A percentile compares a stretch with the other conserved stretches of the same genome.
phyloP scores from a whole-genome alignment of 2,113 vertebrate species.

The Mystacornis crossleyi region DNA sequence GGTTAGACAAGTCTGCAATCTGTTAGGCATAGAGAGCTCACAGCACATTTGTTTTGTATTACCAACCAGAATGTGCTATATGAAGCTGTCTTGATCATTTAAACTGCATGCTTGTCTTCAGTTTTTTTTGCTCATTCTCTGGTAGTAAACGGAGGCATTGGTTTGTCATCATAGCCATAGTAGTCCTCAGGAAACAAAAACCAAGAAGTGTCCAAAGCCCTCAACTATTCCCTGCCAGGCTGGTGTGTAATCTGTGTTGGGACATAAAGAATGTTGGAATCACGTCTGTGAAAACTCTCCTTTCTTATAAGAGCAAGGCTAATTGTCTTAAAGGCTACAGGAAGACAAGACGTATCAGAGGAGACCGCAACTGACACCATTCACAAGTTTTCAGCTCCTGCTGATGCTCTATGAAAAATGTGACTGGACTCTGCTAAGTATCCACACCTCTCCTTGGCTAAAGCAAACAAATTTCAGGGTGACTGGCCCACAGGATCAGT shows the following conservation, averaged over 20 bases:
- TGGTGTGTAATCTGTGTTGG: not conserved
- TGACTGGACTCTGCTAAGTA: not conserved
- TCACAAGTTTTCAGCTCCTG: not conserved
- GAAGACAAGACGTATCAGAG: not conserved
- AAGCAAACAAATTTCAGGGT: not conserved
- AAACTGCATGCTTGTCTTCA: not conserved
- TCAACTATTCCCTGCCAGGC: not conserved
- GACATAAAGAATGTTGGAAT: not conserved
- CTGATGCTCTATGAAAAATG: not conserved
- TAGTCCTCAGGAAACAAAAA: not conserved
- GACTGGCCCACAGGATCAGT: not conserved
- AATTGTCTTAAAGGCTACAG: not conserved
- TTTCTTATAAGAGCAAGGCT: not conserved
- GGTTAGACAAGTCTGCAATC: not conserved
- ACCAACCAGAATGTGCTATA: not conserved
- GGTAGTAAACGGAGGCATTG: not conserved
- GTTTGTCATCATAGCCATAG: not conserved
- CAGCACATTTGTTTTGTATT: not conserved
- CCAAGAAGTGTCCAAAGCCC: not conserved
- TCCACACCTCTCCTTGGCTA: not conserved
- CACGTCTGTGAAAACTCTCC: not conserved
- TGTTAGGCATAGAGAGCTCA: not conserved
- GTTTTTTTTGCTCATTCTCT: not conserved
- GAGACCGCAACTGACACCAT: not conserved
- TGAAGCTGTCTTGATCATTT: not conserved